These are phyloP conservation scores for Aspidoscelis tigris DNA, from an alignment of 2,113 vertebrate species.

Conservation along the genomic window DNA sequence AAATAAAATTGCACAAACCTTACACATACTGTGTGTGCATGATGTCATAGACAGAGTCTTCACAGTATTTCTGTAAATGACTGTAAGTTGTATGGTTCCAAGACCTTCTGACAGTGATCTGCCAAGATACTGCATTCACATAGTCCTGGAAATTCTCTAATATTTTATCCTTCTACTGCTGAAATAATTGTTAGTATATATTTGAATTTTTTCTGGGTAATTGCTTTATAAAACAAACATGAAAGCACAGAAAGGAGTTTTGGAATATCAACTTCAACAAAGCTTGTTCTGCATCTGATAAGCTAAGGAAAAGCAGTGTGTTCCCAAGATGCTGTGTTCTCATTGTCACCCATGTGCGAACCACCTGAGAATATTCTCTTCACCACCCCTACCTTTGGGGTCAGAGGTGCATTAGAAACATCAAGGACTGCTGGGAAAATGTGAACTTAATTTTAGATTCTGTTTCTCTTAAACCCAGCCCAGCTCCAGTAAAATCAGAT, in stretches of 20 bases:
- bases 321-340: constrained; percentile 23
- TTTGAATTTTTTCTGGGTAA: constrained; percentile 27
- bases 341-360: accelerated
- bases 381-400: constrained; percentile 25
- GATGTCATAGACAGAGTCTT: too few relatives aligned
- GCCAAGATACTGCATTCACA: too few relatives aligned
- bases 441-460: constrained; percentile 67
- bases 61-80: too few relatives aligned
- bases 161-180: background rate
- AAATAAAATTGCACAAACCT: too few relatives aligned
- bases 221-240: constrained; percentile 19
- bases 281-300: background rate
- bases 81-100: too few relatives aligned
- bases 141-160: background rate
- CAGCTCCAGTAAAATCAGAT: constrained; percentile 75
- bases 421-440: constrained; percentile 52
- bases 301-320: background rate
- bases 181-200: constrained; percentile 12
- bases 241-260: background rate
- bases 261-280: background rate
- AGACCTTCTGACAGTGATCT: background rate
- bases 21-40: too few relatives aligned
- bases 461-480: constrained; percentile 64
- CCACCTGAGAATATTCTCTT: constrained; percentile 1
- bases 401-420: constrained; percentile 21